Percentiles rank a stretch among this genome's conserved stretches.
phyloP scores from a whole-genome alignment of 1,140 invertebrate genomes.

The Leptopilina clavipes region DNA sequence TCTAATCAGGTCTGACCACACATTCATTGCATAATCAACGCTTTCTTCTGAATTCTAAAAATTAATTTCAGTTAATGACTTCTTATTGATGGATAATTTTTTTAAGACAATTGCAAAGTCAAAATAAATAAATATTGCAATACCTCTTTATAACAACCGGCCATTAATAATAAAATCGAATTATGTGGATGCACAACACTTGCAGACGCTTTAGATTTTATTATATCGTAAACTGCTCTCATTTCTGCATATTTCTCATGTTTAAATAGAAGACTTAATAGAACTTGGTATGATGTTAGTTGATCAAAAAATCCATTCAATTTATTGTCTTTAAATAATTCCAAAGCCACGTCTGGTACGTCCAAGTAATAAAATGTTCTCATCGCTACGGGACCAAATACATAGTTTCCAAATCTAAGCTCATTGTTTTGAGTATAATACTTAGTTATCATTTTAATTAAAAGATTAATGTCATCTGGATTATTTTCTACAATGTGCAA shows the following conservation, averaged over 20 bases:
- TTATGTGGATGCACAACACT: slow-evolving; percentile 81
- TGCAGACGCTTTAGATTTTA: slow-evolving; percentile 76
- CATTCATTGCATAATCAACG: slow-evolving; percentile 78
- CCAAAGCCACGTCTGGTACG: slow-evolving; percentile 80
- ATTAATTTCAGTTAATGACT: slow-evolving; percentile 17
- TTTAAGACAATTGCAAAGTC: slow-evolving; percentile 24
- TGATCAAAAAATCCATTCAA: slow-evolving; percentile 84
- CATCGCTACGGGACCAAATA: slow-evolving; percentile 91
- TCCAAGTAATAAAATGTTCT: slow-evolving; percentile 84
- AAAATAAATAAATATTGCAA: slow-evolving; percentile 23
- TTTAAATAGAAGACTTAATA: slow-evolving; percentile 83
- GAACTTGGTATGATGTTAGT: slow-evolving; percentile 79
- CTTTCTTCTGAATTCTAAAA: slow-evolving; percentile 82
- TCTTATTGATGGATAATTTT: slow-evolving; percentile 11
- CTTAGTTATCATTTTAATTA: slow-evolving; percentile 81
- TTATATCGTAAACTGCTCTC: slow-evolving; percentile 78
- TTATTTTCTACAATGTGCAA: slow-evolving; percentile 79
- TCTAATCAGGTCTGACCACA: slow-evolving; percentile 77
- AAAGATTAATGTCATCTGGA: slow-evolving; percentile 79
- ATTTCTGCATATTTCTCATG: slow-evolving; percentile 83
- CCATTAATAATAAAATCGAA: slow-evolving; percentile 79
- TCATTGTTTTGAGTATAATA: slow-evolving; percentile 84
- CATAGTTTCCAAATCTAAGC: slow-evolving; percentile 84
- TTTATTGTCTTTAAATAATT: slow-evolving; percentile 79
- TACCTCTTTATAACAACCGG: slow-evolving; percentile 86